Evolutionary conservation across 2,888 invertebrate species (phyloP).

Genomic region (Unio delphinus): DNA sequence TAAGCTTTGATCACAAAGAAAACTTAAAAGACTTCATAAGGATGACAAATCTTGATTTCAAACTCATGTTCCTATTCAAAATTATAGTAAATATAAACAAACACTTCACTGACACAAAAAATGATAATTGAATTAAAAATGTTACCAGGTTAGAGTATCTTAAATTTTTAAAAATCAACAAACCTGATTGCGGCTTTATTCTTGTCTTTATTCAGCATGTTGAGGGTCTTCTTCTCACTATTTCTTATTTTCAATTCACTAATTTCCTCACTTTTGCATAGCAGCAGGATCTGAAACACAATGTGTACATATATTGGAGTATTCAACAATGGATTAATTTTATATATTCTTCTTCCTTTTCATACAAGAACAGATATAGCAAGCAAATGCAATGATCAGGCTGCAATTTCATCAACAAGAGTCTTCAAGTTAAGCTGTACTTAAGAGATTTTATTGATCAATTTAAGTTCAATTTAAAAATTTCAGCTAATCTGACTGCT

Average conservation of each 20-base stretch:
- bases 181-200: conserved; percentile 76
- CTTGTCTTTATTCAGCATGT: conserved; percentile 80
- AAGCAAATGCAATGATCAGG: too few relatives aligned
- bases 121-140: neutral
- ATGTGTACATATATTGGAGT: neutral
- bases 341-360: too few relatives aligned
- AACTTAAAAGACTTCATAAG: too few relatives aligned
- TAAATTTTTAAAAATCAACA: neutral
- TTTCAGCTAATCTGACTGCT: too few relatives aligned
- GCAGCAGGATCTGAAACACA: conserved; percentile 50
- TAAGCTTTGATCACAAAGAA: too few relatives aligned
- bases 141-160: neutral
- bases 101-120: neutral
- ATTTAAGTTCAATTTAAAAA: too few relatives aligned
- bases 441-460: too few relatives aligned
- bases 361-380: too few relatives aligned
- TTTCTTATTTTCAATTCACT: conserved; percentile 80
- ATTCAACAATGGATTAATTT: too few relatives aligned
- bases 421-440: too few relatives aligned
- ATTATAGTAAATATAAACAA: neutral
- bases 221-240: conserved; percentile 81
- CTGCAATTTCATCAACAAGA: too few relatives aligned
- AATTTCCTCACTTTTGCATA: conserved; percentile 77
- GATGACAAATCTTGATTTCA: too few relatives aligned
- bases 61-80: neutral